These are phyloP conservation scores for Pseudococcus jackbeardsleyi DNA, from an alignment of 2,888 invertebrate species.

Conservation along the genomic window DNA sequence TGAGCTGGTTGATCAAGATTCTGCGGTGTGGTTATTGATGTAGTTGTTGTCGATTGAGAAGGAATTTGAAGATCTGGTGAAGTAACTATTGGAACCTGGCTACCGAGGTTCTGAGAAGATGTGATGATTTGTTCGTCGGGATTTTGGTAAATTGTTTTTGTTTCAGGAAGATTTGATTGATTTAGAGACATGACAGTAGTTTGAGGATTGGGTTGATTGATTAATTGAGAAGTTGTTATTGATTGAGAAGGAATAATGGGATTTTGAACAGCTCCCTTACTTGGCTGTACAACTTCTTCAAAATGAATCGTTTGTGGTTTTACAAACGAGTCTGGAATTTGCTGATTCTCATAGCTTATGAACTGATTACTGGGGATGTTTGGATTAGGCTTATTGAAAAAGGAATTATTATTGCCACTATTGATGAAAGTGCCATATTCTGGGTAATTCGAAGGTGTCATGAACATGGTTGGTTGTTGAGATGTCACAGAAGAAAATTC, in stretches of 20 bases:
- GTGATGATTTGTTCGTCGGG: neutral
- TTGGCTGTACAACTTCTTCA: neutral
- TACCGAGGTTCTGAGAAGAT: neutral
- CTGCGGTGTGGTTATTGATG: neutral
- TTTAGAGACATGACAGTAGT: neutral
- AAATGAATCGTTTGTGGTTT: neutral
- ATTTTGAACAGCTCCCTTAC: neutral
- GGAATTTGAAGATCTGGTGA: neutral
- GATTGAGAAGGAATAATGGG: neutral
- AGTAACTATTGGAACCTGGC: neutral
- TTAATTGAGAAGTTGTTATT: neutral
- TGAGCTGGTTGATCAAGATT: neutral
- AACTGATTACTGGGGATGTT: neutral
- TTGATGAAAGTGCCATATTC: neutral
- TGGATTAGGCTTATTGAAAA: neutral
- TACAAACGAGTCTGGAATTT: neutral
- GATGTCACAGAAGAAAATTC: neutral
- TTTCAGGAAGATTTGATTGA: too few species aligned
- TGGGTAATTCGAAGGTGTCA: neutral
- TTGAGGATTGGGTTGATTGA: neutral
- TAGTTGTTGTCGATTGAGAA: neutral
- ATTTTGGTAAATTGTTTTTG: too few species aligned
- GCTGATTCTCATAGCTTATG: neutral
- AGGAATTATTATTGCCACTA: neutral
- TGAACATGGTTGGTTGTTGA: neutral